Base-by-base conservation (phyloP, 1,140 invertebrate species). In the Carposina sasakii region DNA sequence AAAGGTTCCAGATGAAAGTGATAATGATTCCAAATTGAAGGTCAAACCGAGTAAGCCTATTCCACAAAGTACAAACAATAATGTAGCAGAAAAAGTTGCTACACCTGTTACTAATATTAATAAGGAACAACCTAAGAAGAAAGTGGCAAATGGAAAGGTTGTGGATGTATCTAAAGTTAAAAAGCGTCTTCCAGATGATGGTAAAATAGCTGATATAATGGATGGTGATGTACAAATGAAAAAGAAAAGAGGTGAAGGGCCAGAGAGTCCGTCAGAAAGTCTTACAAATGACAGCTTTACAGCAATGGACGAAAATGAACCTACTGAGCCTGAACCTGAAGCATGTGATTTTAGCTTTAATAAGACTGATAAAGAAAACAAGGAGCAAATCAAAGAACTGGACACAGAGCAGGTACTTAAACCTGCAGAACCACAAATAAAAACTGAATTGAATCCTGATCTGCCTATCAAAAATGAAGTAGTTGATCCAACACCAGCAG, bases 271-370 rank as follows among this genome's bases (percentile, higher is more conserved):
- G 9, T 90, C 91, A 15, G 91, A 92, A 70, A 94, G 92, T 65
- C 86, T 93, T 34, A 93, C 92, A 17, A 92, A 93, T 36, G 93
- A 94, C 66, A 93, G 92, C 45, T 92, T 91, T 57, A 90, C 92
- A 16, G 89, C 91, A 20, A 90, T 92, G 76, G 93, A 94, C 71
- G 93, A 94, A 62, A 88, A 86, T 6, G 92, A 93, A 63, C 88
- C 77, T 71, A 81, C 75, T 47, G 87, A 90, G 51, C 81, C 88
- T 68, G 87, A 91, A 76, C 74, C 87, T 65, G 87, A 88, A 78
- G 66, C 85, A 55, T 74, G 87, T 73, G 82, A 88, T 67, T 67
- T 78, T 78, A 71, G 76, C 75, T 60, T 78, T 57, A 74, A 57
- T 60, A 85, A 85, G 58, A 60, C 67, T 62, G 78, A 81, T 43